phyloP scores from a whole-genome alignment of 2,888 invertebrate species.

The Microplitis manilae region DNA sequence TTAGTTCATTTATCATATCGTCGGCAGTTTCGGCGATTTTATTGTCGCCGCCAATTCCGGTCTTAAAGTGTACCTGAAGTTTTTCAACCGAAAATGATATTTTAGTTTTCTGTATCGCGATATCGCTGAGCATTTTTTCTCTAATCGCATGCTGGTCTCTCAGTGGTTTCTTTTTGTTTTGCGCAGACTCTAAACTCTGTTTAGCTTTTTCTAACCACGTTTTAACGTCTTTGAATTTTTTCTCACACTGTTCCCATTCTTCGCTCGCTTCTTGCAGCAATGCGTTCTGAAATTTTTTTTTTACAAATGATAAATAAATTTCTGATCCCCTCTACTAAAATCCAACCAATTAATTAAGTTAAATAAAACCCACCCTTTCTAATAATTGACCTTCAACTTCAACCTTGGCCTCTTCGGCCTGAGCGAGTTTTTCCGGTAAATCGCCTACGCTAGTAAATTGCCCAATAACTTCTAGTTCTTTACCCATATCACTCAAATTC shows the following conservation, averaged over 20 bases:
- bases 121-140: conserved; percentile 90
- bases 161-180: conserved; percentile 88
- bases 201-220: conserved; percentile 91
- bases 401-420: conserved; percentile 89
- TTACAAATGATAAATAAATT: background rate
- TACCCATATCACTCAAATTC: conserved; percentile 92
- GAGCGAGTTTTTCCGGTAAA: conserved; percentile 87
- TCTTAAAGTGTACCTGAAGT: conserved; percentile 91
- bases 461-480: conserved; percentile 88
- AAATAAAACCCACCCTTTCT: conserved; percentile 81
- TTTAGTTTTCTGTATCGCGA: conserved; percentile 91
- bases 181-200: conserved; percentile 83
- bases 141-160: conserved; percentile 88
- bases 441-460: conserved; percentile 89
- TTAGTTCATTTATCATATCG: conserved; percentile 80
- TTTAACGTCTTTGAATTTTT: conserved; percentile 91
- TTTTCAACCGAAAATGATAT: conserved; percentile 91
- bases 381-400: conserved; percentile 88
- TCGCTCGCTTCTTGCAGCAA: conserved; percentile 92
- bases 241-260: conserved; percentile 97
- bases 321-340: background rate
- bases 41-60: conserved; percentile 86
- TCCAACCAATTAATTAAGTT: background rate
- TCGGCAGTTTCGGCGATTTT: conserved; percentile 82
- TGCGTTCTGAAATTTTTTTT: conserved; percentile 78